Evolutionary conservation across 2,113 vertebrate genomes (phyloP).

Genomic region (Phrynocephalus versicolor): DNA sequence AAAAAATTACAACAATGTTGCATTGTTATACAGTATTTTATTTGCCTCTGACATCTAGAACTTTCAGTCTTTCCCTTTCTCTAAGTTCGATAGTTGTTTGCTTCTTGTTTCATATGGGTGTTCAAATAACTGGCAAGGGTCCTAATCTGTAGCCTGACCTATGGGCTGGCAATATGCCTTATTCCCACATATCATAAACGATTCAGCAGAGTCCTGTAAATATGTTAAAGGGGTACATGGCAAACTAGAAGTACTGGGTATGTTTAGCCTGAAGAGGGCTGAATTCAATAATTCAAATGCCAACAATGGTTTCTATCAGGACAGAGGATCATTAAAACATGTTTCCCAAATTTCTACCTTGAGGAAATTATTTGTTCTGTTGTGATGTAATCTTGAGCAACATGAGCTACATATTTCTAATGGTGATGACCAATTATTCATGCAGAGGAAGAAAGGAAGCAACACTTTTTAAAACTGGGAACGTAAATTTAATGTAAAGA

Average conservation of each 20-base stretch:
- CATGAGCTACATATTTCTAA: neutral
- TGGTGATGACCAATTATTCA: neutral
- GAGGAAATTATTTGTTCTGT: no score
- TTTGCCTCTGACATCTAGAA: neutral
- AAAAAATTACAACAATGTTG: neutral
- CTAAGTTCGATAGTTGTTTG: neutral
- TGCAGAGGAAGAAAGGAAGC: neutral
- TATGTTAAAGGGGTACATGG: neutral
- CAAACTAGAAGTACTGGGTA: neutral
- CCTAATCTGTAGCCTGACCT: neutral
- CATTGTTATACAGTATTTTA: neutral
- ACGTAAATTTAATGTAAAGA: neutral
- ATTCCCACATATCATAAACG: neutral
- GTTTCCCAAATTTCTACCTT: neutral
- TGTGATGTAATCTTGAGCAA: neutral
- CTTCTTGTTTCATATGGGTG: neutral
- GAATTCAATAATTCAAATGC: neutral
- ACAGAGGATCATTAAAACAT: neutral
- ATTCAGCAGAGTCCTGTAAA: neutral
- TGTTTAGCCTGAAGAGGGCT: neutral
- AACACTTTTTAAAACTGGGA: neutral
- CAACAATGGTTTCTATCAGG: neutral
- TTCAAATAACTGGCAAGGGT: neutral
- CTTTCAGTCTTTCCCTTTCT: neutral
- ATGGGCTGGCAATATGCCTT: neutral